Base-by-base conservation (phyloP, 2,888 invertebrate species). In the Sipha maydis region DNA sequence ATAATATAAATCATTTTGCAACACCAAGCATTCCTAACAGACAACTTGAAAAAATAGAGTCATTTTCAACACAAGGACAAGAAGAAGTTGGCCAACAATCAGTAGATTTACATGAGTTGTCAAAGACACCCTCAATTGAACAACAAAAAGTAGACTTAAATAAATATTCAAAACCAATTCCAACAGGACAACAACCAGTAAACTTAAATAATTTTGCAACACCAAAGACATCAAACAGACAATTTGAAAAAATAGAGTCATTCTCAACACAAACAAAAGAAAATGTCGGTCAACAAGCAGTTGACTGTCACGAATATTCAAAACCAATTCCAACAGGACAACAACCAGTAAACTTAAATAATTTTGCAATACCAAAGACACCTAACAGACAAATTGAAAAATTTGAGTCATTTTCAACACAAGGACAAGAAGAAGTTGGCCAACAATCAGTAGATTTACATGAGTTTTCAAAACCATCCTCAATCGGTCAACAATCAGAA, bases 381-480 rank as follows among this genome's bases (percentile, higher is more conserved):
- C 78, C 67, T 19, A 41, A 83, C 11, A 21, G 21, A 80, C 7
- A 73, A 19, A 73, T 54, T 34, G 83, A 83, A 83, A 83, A 83
- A 67, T 31, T 38, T 14, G 77, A 85, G 17, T 76, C 84, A 67
- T 84, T 56, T 56, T 78, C 61, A n/a, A 31, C 83, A 31, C 54
- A 83, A 56, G 34, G 1, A 4, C 48, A 83, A 31, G 25, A 48
- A n/a, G 31, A 48, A n/a, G 31, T 48, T 11, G 84, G 84, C 1
- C 84, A 84, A 84, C 31, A 84, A 84, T 84, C 84, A n/a, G 61
- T 84, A 34, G 84, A 84, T 8, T 38, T 84, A 38, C 25, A 67
- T n/a, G 34, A 5, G 1, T 69, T 28, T 69, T 28, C 41, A 67
- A 28, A 48, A 28, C 41, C 69, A 19, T 69, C 69, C 9, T 25